Conservation (phyloP, 2,888 invertebrate species). For the Limnephilus auricula region DNA sequence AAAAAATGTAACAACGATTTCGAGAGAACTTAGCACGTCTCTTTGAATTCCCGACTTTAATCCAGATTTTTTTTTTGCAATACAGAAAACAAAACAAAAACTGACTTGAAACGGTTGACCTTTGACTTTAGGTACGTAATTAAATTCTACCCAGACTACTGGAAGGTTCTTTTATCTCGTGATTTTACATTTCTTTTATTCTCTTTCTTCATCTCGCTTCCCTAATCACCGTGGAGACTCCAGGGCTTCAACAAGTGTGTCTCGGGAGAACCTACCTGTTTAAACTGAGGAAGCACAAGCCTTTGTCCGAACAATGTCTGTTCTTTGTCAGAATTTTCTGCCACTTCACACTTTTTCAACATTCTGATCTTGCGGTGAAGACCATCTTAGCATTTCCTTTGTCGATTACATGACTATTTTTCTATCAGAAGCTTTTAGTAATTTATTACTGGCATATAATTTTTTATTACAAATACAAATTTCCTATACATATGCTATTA, state of each 20-base stretch:
- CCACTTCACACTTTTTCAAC: not conserved
- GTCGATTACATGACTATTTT: not conserved
- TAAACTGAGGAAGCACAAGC: not conserved
- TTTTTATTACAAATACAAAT: not conserved
- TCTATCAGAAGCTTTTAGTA: not conserved
- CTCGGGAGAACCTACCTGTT: not conserved
- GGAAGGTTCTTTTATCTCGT: not conserved
- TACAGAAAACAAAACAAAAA: not conserved
- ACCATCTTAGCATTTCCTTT: not conserved
- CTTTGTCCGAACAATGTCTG: not conserved
- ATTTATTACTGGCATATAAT: not conserved
- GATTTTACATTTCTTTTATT: not conserved
- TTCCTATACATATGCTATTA: fast-evolving
- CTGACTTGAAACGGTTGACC: not conserved
- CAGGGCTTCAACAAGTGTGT: not conserved
- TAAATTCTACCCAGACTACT: not conserved
- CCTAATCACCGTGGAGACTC: not conserved
- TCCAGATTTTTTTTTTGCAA: not conserved
- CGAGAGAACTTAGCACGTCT: not conserved
- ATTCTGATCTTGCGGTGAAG: not conserved
- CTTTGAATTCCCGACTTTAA: not conserved
- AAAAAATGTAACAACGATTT: not conserved
- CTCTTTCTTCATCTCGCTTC: not conserved
- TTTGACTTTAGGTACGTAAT: not conserved
- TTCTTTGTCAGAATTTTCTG: not conserved